Conservation (phyloP, 2,888 invertebrate genomes). For the Temnothorax ravouxi region DNA sequence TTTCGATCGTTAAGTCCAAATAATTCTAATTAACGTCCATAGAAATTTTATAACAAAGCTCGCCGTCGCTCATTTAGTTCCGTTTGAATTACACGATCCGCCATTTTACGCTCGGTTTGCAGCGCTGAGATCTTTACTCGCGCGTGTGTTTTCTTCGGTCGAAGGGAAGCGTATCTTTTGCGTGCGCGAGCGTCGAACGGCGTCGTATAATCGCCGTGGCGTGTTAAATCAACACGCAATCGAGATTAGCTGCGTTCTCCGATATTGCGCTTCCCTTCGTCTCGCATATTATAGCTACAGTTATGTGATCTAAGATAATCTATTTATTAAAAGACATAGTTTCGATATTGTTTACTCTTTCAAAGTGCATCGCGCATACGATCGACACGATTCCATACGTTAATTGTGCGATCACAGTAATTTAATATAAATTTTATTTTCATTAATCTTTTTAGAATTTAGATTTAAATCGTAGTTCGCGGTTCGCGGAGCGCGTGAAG, state of each 20-base stretch:
- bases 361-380: neutral
- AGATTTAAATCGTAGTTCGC: no score
- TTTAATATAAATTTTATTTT: neutral
- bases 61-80: neutral
- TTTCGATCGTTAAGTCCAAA: conserved; percentile 18
- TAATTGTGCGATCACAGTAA: neutral
- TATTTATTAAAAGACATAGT: conserved; percentile 1
- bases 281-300: neutral
- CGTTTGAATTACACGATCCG: neutral
- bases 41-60: neutral
- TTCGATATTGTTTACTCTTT: neutral
- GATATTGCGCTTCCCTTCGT: neutral
- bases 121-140: neutral
- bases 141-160: neutral
- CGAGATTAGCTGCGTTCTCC: conserved; percentile 29
- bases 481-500: neutral
- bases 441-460: neutral
- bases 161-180: neutral
- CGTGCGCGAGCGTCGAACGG: neutral
- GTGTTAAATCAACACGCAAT: conserved; percentile 20
- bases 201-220: conserved; percentile 1
- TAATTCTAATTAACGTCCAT: neutral
- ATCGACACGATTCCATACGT: neutral
- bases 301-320: conserved; percentile 6
- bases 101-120: neutral